A percentile compares a stretch with the other conserved stretches of the same genome.
phyloP scores from a whole-genome alignment of 1,140 invertebrate genomes.

The Cataglyphis hispanica region DNA sequence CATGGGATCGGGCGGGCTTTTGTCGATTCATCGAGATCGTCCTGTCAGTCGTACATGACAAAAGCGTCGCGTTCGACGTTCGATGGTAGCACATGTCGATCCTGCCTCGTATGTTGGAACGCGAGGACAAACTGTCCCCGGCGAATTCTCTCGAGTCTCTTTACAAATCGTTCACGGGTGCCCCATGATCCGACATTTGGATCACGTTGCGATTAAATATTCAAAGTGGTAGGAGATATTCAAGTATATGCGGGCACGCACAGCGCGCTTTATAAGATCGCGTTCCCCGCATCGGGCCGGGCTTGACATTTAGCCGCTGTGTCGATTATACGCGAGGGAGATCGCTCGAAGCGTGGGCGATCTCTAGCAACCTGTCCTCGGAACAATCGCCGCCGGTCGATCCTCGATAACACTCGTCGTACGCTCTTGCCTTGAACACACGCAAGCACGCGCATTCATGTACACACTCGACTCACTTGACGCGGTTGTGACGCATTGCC shows the following conservation, averaged over 20 bases:
- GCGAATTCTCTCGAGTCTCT: slow-evolving; percentile 1
- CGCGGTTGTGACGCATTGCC: slow-evolving; percentile 67
- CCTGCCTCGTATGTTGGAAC: slow-evolving; percentile 1
- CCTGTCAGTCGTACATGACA: slow-evolving; percentile 22
- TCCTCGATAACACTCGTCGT: slow-evolving; percentile 70
- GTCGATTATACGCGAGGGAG: slow-evolving; percentile 64
- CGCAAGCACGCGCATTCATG: slow-evolving; percentile 4
- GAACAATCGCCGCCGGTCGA: slow-evolving; percentile 75
- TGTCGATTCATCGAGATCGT: slow-evolving; percentile 41
- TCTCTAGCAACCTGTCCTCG: slow-evolving; percentile 74
- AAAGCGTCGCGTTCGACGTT: slow-evolving; percentile 6
- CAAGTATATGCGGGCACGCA: slow-evolving; percentile 43
- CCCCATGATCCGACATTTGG: slow-evolving; percentile 57
- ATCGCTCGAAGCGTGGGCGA: slow-evolving; percentile 72
- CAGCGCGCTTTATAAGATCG: slow-evolving; percentile 26
- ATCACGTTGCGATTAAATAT: slow-evolving; percentile 74
- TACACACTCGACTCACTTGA: slow-evolving; percentile 45
- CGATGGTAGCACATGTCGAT: slow-evolving; percentile 19
- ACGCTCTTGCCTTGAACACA: slow-evolving; percentile 62
- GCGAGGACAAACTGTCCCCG: slow-evolving; percentile 3
- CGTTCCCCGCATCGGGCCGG: slow-evolving; percentile 32
- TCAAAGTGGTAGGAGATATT: slow-evolving; percentile 48
- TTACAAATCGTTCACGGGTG: background rate
- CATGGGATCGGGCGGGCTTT: slow-evolving; percentile 35
- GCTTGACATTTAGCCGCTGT: slow-evolving; percentile 72